phyloP scores from a whole-genome alignment of 2,888 invertebrate genomes.

The Acleris laterana region DNA sequence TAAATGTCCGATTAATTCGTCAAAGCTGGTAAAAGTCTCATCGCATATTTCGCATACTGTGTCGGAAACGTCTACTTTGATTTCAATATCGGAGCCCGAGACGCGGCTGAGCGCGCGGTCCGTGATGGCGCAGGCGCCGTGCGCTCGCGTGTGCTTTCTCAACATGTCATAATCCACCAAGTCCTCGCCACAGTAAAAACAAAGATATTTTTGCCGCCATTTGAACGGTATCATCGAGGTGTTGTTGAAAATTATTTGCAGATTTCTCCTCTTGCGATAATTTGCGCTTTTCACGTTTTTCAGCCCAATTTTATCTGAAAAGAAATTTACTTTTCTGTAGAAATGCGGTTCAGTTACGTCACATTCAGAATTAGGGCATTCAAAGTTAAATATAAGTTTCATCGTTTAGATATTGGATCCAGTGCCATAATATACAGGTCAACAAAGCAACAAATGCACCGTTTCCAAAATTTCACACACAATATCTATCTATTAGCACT shows the following conservation, averaged over 20 bases:
- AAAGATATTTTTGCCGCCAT: slow-evolving; percentile 70
- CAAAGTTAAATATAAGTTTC: neutral
- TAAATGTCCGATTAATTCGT: slow-evolving; percentile 58
- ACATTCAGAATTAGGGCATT: slow-evolving; percentile 24
- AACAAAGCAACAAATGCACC: neutral
- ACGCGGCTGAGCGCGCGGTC: slow-evolving; percentile 62
- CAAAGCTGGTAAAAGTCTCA: slow-evolving; percentile 46
- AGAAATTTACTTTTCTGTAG: slow-evolving; percentile 59
- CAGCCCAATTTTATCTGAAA: slow-evolving; percentile 70
- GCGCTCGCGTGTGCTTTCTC: slow-evolving; percentile 60
- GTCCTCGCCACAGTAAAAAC: slow-evolving; percentile 71
- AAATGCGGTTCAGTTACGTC: slow-evolving; percentile 24
- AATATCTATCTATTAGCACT: neutral
- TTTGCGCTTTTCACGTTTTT: slow-evolving; percentile 53
- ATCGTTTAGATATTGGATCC: neutral
- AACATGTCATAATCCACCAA: slow-evolving; percentile 51
- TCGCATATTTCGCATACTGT: slow-evolving; percentile 62
- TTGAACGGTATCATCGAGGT: slow-evolving; percentile 73
- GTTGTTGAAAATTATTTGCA: slow-evolving; percentile 71
- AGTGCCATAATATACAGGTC: neutral
- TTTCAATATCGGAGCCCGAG: slow-evolving; percentile 61
- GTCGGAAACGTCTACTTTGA: slow-evolving; percentile 70
- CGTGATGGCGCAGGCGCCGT: slow-evolving; percentile 56
- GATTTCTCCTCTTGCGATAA: slow-evolving; percentile 57
- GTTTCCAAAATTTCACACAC: neutral